Evolutionary conservation across 35 echinoderm and acorn worm species (phyloP), one percentile per base, ranked within the genome.

Genomic region (Amphiura filiformis): DNA sequence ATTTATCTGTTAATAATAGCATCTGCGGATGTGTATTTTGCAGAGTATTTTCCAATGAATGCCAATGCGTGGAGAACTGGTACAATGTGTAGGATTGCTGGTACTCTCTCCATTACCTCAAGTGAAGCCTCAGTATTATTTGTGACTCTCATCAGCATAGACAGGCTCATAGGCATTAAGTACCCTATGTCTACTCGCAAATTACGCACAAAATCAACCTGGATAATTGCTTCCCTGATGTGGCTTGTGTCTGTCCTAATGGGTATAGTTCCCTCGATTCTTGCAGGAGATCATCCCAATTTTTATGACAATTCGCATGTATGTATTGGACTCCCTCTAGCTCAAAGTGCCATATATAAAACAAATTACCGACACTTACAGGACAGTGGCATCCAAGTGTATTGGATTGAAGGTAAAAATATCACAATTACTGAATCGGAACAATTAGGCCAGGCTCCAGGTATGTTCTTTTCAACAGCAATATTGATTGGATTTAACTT

Each of bases 271-370:
- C 61, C 61, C 1, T 26, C 15, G 1, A 23, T 70, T 26, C 26
- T 70, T 26, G 15, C 61, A 26, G 61, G 61, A n/a, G 3, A 70
- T 13, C 1, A 70, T 70, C 28, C 28, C 11, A n/a, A 70, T 5
- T 70, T 70, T n/a, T 70, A 70, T 70, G 61, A 70, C 26, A 70
- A 70, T n/a, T 70, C 61, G 28, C 61, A 70, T 70, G 61, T 70
- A 23, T 70, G 61, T 23, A 70, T 70, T 70, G 61, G 61, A 70
- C 28, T 70, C 28, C 61, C 61, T 70, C 28, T 70, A 15, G 61
- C 61, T 2, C 61, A 26, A 26, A 2, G 4, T 2, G 2, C 4
- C 1, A n/a, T 30, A 15, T 70, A 26, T 30, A 70, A n/a, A 26
- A 70, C 4, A 70, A 4, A 70, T 15, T 2, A 70, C 4, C 61